Conservation (phyloP, 2,113 vertebrate species). For the Cynopterus brachyotis region DNA sequence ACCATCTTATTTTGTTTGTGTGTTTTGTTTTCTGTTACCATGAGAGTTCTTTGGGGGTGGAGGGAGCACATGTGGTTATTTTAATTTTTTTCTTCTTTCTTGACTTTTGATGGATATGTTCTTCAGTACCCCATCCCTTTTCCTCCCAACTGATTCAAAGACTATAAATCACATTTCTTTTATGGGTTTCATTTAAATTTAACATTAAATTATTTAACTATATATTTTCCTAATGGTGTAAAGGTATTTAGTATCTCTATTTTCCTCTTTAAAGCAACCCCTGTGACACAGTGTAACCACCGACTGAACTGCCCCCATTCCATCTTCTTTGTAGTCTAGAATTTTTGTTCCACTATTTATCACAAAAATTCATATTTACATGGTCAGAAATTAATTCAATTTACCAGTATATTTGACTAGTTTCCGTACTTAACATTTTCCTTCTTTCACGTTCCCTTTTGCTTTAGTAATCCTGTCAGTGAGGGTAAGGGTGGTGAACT, state of each 20-base stretch:
- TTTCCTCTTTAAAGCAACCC: neutral
- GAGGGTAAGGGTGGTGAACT: neutral
- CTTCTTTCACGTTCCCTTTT: neutral
- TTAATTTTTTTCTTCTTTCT: neutral
- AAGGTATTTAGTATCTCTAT: neutral
- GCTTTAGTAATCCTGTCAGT: neutral
- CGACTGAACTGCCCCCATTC: neutral
- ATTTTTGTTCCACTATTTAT: neutral
- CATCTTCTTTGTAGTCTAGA: neutral
- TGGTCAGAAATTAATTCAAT: conserved; percentile 3
- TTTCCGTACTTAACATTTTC: neutral
- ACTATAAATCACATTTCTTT: conserved; percentile 2
- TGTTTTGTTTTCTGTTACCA: neutral
- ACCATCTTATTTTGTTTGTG: neutral
- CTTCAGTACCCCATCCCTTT: neutral
- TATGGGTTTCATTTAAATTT: neutral
- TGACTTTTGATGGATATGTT: neutral
- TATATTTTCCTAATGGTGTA: neutral
- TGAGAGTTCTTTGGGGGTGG: neutral
- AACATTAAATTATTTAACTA: neutral
- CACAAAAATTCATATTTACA: neutral
- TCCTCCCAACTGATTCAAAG: neutral
- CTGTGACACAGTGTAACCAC: neutral
- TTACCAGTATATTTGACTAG: neutral
- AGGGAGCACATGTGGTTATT: neutral